A percentile compares a stretch with the other conserved stretches of the same genome.
Conservation (phyloP, 2,797 vertebrate genomes). For the Myotis daubentonii region DNA sequence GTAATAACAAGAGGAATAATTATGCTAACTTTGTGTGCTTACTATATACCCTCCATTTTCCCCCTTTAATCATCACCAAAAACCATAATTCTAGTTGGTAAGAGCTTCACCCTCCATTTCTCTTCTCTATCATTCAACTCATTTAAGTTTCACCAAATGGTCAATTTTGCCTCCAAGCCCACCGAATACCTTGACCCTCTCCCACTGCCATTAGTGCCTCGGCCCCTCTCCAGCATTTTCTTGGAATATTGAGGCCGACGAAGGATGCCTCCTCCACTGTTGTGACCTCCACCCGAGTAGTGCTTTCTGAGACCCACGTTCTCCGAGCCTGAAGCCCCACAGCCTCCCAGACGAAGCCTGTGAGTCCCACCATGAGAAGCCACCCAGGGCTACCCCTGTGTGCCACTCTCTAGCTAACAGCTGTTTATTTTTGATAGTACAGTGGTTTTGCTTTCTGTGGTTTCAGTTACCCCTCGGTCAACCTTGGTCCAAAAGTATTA, state of each 20-base stretch:
- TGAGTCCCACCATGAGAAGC: not conserved
- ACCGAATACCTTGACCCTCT: not conserved
- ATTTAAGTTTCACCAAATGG: not conserved
- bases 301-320: not conserved
- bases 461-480: not conserved
- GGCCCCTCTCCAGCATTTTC: not conserved
- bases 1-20: not conserved
- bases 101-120: not conserved
- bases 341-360: not conserved
- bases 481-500: not conserved
- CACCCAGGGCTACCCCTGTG: rapidly evolving
- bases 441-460: not conserved
- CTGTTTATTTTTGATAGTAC: not conserved
- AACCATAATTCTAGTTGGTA: not conserved
- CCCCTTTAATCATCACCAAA: not conserved
- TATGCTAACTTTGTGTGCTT: not conserved
- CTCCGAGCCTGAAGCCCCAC: not conserved
- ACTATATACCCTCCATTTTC: not conserved
- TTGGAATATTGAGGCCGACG: not conserved
- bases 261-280: not conserved
- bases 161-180: not conserved
- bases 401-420: too few relatives aligned
- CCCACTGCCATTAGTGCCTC: not conserved
- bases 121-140: not conserved
- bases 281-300: rapidly evolving